Percentiles rank a stretch among this genome's conserved stretches.
Conservation (phyloP, 2,888 invertebrate species). For the Aleiodes testaceus region DNA sequence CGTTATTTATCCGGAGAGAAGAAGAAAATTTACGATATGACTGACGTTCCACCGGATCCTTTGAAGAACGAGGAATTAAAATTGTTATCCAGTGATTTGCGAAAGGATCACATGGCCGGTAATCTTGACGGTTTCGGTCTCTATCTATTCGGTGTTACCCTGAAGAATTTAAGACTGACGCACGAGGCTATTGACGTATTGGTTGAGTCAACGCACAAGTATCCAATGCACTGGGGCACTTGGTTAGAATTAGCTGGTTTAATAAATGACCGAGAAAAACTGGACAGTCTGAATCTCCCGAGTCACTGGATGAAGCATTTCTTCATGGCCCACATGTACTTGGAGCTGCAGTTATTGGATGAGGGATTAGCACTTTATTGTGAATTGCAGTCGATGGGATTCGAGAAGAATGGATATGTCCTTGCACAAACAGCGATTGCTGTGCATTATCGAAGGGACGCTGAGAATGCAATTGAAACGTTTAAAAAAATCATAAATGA, state of each 20-base stretch:
- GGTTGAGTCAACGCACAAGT: slow-evolving; percentile 83
- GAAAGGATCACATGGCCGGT: slow-evolving; percentile 76
- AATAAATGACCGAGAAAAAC: slow-evolving; percentile 86
- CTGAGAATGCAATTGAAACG: slow-evolving; percentile 88
- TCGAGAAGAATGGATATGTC: slow-evolving; percentile 90
- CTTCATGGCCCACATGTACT: slow-evolving; percentile 91
- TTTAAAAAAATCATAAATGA: slow-evolving; percentile 87
- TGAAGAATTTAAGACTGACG: slow-evolving; percentile 88
- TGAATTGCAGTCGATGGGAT: slow-evolving; percentile 84
- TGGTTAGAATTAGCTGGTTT: slow-evolving; percentile 94
- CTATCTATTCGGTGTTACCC: slow-evolving; percentile 92
- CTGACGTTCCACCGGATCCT: slow-evolving; percentile 80
- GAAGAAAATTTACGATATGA: slow-evolving; percentile 88
- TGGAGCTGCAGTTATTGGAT: slow-evolving; percentile 91
- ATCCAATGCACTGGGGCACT: slow-evolving; percentile 94
- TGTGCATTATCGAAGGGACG: slow-evolving; percentile 93
- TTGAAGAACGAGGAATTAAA: slow-evolving; percentile 74
- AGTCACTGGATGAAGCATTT: slow-evolving; percentile 96
- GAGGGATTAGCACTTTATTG: slow-evolving; percentile 90
- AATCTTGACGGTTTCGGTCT: slow-evolving; percentile 90
- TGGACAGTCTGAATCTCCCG: slow-evolving; percentile 80
- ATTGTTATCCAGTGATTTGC: slow-evolving; percentile 76
- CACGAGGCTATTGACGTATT: slow-evolving; percentile 86
- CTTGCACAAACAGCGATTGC: slow-evolving; percentile 94
- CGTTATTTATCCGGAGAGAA: slow-evolving; percentile 93